Conservation (phyloP, 2,888 invertebrate genomes). For the Cataglyphis rosenhaueri region DNA sequence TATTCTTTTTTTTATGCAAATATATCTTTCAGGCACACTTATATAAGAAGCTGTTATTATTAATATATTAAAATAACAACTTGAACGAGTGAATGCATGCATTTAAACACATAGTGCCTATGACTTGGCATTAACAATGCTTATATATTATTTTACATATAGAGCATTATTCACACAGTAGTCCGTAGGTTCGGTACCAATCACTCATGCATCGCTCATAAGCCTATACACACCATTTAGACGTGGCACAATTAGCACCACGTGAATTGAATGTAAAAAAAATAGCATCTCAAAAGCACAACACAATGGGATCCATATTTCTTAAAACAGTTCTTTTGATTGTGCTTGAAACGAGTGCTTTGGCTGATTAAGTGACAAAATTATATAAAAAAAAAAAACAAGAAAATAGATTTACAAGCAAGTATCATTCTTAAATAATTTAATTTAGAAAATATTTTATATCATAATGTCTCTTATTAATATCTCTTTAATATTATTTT, state of each 20-base stretch:
- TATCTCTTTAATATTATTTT: neutral
- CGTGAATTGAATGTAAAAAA: conserved; percentile 58
- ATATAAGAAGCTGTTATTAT: conserved; percentile 27
- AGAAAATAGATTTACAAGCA: neutral
- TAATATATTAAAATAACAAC: conserved; percentile 21
- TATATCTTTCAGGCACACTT: conserved; percentile 6
- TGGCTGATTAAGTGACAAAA: neutral
- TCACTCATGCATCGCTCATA: conserved; percentile 76
- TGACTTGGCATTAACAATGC: conserved; percentile 67
- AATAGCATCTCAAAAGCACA: conserved; percentile 45
- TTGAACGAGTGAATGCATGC: conserved; percentile 73
- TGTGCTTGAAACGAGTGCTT: neutral
- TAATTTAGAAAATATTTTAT: conserved; percentile 1
- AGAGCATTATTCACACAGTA: conserved; percentile 82
- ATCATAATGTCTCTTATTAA: neutral
- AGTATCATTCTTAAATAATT: neutral
- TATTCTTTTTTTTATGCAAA: neutral
- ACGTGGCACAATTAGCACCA: conserved; percentile 72
- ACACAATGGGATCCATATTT: conserved; percentile 23
- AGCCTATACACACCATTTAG: conserved; percentile 72
- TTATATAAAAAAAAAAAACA: neutral
- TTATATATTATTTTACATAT: conserved; percentile 82
- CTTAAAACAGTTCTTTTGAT: neutral
- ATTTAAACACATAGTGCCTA: conserved; percentile 63
- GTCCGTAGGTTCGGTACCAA: conserved; percentile 78